phyloP scores from a whole-genome alignment of 1,140 invertebrate genomes.

The Atopsyche davidsoni region DNA sequence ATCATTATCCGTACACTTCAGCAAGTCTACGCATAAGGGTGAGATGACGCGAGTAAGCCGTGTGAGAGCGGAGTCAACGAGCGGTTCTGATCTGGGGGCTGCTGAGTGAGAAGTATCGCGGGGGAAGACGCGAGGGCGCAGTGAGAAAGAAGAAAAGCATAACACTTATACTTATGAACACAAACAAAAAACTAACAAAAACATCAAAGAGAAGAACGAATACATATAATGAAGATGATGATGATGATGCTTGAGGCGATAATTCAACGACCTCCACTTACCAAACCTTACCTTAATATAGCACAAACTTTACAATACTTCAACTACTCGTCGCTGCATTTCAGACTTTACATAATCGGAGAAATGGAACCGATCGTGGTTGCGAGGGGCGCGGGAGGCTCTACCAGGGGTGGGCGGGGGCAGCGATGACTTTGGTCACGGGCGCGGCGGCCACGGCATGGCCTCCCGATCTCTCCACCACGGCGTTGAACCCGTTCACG shows the following conservation, averaged over 20 bases:
- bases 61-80: constrained; percentile 9
- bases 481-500: constrained; percentile 49
- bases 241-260: too few relatives aligned
- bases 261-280: too few relatives aligned
- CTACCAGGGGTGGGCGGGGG: constrained; percentile 33
- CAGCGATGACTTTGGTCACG: constrained; percentile 33
- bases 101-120: too few relatives aligned
- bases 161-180: background rate
- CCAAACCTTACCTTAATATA: too few relatives aligned
- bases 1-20: constrained; percentile 25
- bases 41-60: constrained; percentile 19
- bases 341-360: too few relatives aligned
- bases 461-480: constrained; percentile 50
- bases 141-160: too few relatives aligned
- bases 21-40: constrained; percentile 8
- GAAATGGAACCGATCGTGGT: constrained; percentile 22
- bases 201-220: too few relatives aligned
- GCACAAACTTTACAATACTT: too few relatives aligned
- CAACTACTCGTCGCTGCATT: too few relatives aligned
- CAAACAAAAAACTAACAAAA: too few relatives aligned
- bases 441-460: constrained; percentile 36
- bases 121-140: too few relatives aligned
- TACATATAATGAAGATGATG: too few relatives aligned
- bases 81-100: constrained; percentile 16
- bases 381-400: constrained; percentile 26